A percentile compares a stretch with the other conserved stretches of the same genome.
These are phyloP conservation scores for Microplitis mediator DNA, from an alignment of 1,140 invertebrate species.

Conservation along the genomic window DNA sequence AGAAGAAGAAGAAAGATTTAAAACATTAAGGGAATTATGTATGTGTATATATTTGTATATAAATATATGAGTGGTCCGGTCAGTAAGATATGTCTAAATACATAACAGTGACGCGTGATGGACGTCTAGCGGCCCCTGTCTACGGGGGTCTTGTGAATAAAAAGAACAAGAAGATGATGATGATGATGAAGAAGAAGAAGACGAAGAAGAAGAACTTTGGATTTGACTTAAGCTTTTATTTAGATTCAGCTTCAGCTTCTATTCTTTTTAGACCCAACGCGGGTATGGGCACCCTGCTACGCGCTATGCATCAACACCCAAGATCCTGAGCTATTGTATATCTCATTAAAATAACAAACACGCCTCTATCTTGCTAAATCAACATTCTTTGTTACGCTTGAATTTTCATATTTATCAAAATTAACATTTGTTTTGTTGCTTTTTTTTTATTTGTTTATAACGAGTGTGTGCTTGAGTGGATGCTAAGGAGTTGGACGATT, in stretches of 20 bases:
- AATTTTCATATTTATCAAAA: slow-evolving; percentile 57
- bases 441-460: background rate
- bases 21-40: no score
- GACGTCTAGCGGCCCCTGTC: slow-evolving; percentile 57
- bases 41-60: background rate
- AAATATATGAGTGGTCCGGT: slow-evolving; percentile 5
- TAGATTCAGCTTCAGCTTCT: no score
- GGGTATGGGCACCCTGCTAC: slow-evolving; percentile 53
- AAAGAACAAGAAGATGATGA: slow-evolving; percentile 1
- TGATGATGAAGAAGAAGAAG: background rate
- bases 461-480: background rate
- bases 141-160: slow-evolving; percentile 49
- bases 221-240: no score
- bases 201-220: background rate
- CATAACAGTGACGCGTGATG: slow-evolving; percentile 58
- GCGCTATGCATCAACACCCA: slow-evolving; percentile 61
- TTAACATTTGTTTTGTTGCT: slow-evolving; percentile 32
- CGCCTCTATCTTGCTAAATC: slow-evolving; percentile 51
- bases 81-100: slow-evolving; percentile 57
- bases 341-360: slow-evolving; percentile 62
- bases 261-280: background rate
- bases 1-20: slow-evolving; percentile 35
- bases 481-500: background rate
- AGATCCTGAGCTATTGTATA: slow-evolving; percentile 57
- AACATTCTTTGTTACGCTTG: slow-evolving; percentile 57